A percentile compares a stretch with the other conserved stretches of the same genome.
Evolutionary conservation across 2,797 vertebrate species (phyloP).

Genomic region (Apogon talboti): DNA sequence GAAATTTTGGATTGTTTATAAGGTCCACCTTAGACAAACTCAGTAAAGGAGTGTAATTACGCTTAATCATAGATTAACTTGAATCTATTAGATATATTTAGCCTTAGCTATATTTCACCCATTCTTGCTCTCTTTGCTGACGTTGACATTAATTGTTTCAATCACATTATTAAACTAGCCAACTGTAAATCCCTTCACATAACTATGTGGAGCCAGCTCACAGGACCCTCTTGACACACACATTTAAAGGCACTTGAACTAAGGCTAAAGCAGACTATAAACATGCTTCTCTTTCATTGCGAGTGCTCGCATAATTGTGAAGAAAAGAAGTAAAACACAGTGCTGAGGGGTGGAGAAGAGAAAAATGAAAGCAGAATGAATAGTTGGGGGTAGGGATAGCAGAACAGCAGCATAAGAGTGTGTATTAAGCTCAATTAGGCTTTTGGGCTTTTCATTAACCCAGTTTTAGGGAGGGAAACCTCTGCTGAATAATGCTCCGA

Average conservation of each 20-base stretch:
- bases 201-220: conserved; percentile 37
- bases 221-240: conserved; percentile 42
- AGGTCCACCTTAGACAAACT: conserved; percentile 43
- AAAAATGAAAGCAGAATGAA: conserved; percentile 70
- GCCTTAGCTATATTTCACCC: conserved; percentile 12
- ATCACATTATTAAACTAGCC: conserved; percentile 73
- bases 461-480: conserved; percentile 82
- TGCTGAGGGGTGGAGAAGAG: conserved; percentile 35
- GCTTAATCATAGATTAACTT: conserved; percentile 56
- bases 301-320: conserved; percentile 66
- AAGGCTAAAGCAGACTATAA: conserved; percentile 54
- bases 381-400: conserved; percentile 58
- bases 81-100: conserved; percentile 30
- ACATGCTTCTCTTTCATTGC: conserved; percentile 62
- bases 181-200: conserved; percentile 64
- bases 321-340: conserved; percentile 57
- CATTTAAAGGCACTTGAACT: conserved; percentile 59
- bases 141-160: conserved; percentile 73
- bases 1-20: conserved; percentile 48
- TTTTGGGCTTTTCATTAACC: conserved; percentile 86
- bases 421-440: conserved; percentile 84
- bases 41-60: conserved; percentile 42
- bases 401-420: conserved; percentile 72
- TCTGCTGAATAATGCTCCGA: conserved; percentile 80
- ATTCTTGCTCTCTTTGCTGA: conserved; percentile 44